phyloP scores from a whole-genome alignment of 2,113 vertebrate species.

The Phaethon lepturus region DNA sequence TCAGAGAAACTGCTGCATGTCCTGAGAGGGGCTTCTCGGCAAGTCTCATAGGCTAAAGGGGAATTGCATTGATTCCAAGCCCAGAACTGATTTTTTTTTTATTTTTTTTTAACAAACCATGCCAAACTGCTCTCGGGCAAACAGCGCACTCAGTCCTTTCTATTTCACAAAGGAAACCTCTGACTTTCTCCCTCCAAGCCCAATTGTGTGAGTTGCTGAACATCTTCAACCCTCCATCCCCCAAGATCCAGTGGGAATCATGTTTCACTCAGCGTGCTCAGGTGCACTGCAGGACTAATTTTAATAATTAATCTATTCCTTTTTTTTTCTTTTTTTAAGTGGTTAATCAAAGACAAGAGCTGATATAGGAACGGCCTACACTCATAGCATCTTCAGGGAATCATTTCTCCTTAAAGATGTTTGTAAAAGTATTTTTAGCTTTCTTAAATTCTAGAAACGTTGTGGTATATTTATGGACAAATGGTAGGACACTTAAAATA shows the following conservation, averaged over 20 bases:
- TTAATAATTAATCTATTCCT: constrained; percentile 52
- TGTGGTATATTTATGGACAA: constrained; percentile 16
- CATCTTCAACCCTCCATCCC: neutral
- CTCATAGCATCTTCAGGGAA: constrained; percentile 17
- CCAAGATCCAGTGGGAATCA: neutral
- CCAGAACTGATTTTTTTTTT: neutral
- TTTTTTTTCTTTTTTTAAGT: neutral
- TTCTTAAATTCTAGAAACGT: neutral
- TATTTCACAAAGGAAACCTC: constrained; percentile 3
- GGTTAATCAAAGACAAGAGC: constrained; percentile 54
- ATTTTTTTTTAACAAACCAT: neutral
- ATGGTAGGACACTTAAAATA: neutral
- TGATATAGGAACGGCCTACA: neutral
- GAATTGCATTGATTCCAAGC: neutral
- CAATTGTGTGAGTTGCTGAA: neutral
- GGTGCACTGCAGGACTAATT: constrained; percentile 44
- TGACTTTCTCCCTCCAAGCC: neutral
- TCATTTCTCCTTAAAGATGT: constrained; percentile 16
- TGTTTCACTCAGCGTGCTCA: constrained; percentile 5
- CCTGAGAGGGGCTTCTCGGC: neutral
- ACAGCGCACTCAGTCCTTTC: neutral
- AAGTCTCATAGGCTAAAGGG: neutral
- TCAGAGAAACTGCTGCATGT: constrained; percentile 11
- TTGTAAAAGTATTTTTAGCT: constrained; percentile 35
- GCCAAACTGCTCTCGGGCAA: neutral